These are phyloP conservation scores for Heterocephalus glaber DNA, from an alignment of 2,113 vertebrate genomes.

Conservation along the genomic window DNA sequence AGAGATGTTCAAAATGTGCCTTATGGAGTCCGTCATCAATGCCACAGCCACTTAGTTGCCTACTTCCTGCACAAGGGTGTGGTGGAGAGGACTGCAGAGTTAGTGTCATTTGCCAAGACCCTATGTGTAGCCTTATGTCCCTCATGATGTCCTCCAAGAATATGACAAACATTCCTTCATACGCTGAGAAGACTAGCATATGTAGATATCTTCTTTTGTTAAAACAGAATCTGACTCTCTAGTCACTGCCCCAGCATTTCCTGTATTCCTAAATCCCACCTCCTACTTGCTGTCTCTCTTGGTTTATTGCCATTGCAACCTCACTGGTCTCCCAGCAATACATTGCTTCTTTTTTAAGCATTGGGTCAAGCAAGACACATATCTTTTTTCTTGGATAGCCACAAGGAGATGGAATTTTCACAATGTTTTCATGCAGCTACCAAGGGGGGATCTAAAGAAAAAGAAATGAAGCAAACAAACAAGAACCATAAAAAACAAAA, in stretches of 20 bases:
- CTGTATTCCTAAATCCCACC: background rate
- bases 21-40: background rate
- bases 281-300: background rate
- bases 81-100: slow-evolving; percentile 11
- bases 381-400: background rate
- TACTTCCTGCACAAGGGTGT: slow-evolving; percentile 16
- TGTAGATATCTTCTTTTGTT: background rate
- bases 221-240: background rate
- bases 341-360: slow-evolving; percentile 18
- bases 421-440: background rate
- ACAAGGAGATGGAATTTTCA: slow-evolving; percentile 29
- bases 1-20: background rate
- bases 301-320: background rate
- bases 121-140: background rate
- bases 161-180: background rate
- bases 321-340: background rate
- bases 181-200: background rate
- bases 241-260: background rate
- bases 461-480: slow-evolving; percentile 1
- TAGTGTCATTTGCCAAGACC: slow-evolving; percentile 34
- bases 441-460: slow-evolving; percentile 44
- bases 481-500: slow-evolving; percentile 5
- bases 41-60: background rate
- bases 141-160: background rate
- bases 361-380: background rate